A percentile compares a stretch with the other conserved stretches of the same genome.
Evolutionary conservation across 1,140 invertebrate species (phyloP).

Genomic region (Druon quercuslanigerum): DNA sequence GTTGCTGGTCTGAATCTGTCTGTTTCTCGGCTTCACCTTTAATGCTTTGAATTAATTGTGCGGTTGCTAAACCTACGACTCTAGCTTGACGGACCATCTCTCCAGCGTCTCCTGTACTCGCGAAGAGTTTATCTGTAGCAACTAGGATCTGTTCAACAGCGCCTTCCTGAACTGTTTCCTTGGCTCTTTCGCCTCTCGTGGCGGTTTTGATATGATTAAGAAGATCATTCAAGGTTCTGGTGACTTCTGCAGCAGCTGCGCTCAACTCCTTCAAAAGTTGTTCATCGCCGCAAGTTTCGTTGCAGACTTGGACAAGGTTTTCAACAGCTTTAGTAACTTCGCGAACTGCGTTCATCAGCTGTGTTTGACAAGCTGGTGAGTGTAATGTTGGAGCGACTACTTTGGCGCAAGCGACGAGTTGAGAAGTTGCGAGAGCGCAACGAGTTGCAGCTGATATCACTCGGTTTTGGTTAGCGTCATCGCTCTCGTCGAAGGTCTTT

Average conservation of each 20-base stretch:
- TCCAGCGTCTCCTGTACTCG: constrained; percentile 87
- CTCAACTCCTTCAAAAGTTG: constrained; percentile 86
- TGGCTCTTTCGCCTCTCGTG: constrained; percentile 71
- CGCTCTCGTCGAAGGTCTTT: constrained; percentile 85
- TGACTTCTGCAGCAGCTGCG: constrained; percentile 91
- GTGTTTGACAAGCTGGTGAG: constrained; percentile 94
- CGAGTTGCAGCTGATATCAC: constrained; percentile 97
- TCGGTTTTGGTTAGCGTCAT: constrained; percentile 84
- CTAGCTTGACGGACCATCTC: constrained; percentile 97
- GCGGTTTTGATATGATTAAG: constrained; percentile 90
- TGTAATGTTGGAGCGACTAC: constrained; percentile 91
- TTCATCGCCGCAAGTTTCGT: constrained; percentile 82
- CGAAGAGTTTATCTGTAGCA: constrained; percentile 92
- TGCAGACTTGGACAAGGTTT: constrained; percentile 90
- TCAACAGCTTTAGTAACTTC: constrained; percentile 96
- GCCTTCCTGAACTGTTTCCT: constrained; percentile 82
- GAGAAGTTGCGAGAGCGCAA: constrained; percentile 97
- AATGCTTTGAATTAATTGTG: constrained; percentile 93
- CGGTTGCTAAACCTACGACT: constrained; percentile 93
- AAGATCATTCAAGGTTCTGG: constrained; percentile 91
- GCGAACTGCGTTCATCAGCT: constrained; percentile 92
- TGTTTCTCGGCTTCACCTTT: constrained; percentile 94
- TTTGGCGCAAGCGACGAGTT: constrained; percentile 98
- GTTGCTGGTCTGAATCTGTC: constrained; percentile 91
- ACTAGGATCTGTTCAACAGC: constrained; percentile 93